These are phyloP conservation scores for Petrocephalus microphthalmus DNA, from an alignment of 2,113 vertebrate species.

Conservation along the genomic window DNA sequence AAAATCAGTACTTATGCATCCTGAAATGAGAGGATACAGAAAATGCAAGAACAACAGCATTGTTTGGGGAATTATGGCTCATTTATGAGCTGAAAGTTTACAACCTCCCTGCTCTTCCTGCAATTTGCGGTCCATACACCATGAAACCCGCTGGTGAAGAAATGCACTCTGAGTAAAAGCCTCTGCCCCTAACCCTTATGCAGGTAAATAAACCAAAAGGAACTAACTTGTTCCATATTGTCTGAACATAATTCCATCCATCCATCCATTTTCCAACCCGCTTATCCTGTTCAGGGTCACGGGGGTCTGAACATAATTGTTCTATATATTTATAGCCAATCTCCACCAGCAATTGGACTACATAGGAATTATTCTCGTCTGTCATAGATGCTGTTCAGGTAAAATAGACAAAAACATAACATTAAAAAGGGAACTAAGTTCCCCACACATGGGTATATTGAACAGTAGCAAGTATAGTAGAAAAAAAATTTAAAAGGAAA, in stretches of 20 bases:
- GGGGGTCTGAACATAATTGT: not conserved
- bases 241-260: not conserved
- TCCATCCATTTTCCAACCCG: too few relatives aligned
- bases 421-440: not conserved
- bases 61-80: not conserved
- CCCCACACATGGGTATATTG: not conserved
- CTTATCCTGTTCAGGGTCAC: too few relatives aligned
- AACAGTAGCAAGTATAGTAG: not conserved
- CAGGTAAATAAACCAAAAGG: not conserved
- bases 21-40: not conserved
- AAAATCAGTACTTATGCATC: not conserved
- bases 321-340: not conserved
- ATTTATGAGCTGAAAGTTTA: not conserved
- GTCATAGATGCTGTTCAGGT: not conserved
- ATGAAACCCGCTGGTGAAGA: not conserved
- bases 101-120: not conserved
- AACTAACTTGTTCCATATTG: not conserved
- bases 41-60: not conserved
- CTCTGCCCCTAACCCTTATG: not conserved
- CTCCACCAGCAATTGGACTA: not conserved
- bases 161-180: not conserved
- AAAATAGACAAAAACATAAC: not conserved
- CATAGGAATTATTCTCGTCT: not conserved
- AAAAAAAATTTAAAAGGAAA: constrained; percentile 13
- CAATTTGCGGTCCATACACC: not conserved